Evolutionary conservation across 2,888 invertebrate species (phyloP).

Genomic region (Cosmorhoe ocellata): DNA sequence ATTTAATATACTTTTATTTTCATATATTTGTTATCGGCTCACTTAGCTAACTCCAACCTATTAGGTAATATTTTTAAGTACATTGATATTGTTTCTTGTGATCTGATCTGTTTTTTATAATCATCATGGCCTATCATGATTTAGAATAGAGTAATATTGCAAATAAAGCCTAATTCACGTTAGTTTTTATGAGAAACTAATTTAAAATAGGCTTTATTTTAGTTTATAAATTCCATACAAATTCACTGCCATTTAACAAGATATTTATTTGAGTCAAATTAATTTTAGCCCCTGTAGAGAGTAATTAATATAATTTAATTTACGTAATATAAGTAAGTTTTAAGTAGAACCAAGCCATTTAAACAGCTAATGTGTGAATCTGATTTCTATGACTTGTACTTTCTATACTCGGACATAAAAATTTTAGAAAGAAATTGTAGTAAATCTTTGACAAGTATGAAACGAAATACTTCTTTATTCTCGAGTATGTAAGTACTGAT

Average conservation of each 20-base stretch:
- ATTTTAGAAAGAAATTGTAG: slow-evolving; percentile 11
- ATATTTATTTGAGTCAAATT: slow-evolving; percentile 38
- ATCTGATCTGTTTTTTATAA: slow-evolving; percentile 5
- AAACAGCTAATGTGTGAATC: slow-evolving; percentile 43
- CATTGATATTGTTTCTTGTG: not conserved
- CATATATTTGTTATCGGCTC: not conserved
- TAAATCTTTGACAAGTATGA: too few species aligned
- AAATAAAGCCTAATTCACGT: slow-evolving; percentile 12
- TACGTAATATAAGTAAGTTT: slow-evolving; percentile 57
- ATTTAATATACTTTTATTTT: not conserved
- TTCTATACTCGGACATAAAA: slow-evolving; percentile 15
- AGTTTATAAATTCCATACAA: slow-evolving; percentile 29
- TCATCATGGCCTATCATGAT: slow-evolving; percentile 18
- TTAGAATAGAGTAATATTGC: slow-evolving; percentile 9
- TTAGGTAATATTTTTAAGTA: not conserved
- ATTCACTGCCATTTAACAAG: slow-evolving; percentile 42
- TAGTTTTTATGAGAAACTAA: not conserved
- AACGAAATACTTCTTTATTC: too few species aligned
- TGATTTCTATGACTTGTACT: slow-evolving; percentile 3
- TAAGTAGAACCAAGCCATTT: slow-evolving; percentile 53
- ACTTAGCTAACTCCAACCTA: not conserved
- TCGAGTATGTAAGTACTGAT: not conserved
- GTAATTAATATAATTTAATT: slow-evolving; percentile 55
- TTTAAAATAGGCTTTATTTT: slow-evolving; percentile 16
- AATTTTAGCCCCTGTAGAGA: slow-evolving; percentile 35